These are phyloP conservation scores for Tenebrosternarchus preto DNA, from an alignment of 2,113 vertebrate species.

Conservation along the genomic window DNA sequence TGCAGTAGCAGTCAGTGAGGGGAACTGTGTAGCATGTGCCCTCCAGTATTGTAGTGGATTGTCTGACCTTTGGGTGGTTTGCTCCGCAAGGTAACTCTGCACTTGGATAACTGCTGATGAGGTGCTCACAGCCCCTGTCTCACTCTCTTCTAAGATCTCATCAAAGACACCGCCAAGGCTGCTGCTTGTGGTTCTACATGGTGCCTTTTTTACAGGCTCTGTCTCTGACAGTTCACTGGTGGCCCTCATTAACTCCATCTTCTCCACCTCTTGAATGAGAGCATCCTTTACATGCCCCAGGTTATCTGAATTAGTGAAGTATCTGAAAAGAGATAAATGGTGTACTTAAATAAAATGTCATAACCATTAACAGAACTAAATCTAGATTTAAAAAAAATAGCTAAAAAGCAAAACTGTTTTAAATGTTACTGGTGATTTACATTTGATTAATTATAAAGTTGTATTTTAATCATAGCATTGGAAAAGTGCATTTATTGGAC, in stretches of 20 bases:
- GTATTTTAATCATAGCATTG: constrained; percentile 22
- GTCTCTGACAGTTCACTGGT: constrained; percentile 7
- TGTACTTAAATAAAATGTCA: constrained; percentile 30
- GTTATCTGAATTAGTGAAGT: constrained; percentile 24
- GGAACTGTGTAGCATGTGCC: constrained; percentile 29
- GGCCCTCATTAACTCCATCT: constrained; percentile 12
- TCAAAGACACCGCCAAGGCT: constrained; percentile 5
- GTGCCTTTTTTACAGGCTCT: constrained; percentile 10
- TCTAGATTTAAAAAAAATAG: no score
- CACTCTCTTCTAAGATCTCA: background rate
- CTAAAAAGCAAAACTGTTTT: constrained; percentile 9
- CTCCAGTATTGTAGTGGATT: constrained; percentile 38
- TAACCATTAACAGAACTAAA: constrained; percentile 25
- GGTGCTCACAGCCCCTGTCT: background rate
- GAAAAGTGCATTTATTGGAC: constrained; percentile 29
- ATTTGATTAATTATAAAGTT: constrained; percentile 12
- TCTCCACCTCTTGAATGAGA: constrained; percentile 36
- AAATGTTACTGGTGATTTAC: constrained; percentile 8
- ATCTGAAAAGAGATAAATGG: constrained; percentile 20
- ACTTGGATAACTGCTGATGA: constrained; percentile 27
- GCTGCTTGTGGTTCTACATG: constrained; percentile 19
- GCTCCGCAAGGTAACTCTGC: constrained; percentile 27
- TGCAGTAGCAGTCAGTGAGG: constrained; percentile 32
- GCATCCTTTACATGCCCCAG: constrained; percentile 26
- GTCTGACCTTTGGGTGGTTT: constrained; percentile 26